phyloP scores from a whole-genome alignment of 2,113 vertebrate species.

The Pterocles orientalis region DNA sequence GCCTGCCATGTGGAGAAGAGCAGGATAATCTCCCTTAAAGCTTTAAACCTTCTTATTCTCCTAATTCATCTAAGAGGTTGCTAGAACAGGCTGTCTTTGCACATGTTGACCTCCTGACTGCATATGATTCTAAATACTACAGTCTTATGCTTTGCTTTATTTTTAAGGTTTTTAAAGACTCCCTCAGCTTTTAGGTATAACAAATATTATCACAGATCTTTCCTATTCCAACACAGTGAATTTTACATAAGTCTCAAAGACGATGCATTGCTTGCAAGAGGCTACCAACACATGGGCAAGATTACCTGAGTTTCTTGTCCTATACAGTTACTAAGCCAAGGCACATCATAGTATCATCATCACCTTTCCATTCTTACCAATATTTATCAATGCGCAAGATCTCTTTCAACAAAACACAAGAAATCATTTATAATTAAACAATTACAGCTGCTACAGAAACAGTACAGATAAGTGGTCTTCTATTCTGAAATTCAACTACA shows the following conservation, averaged over 20 bases:
- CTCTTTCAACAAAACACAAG: neutral
- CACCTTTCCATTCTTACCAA: neutral
- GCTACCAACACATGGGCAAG: neutral
- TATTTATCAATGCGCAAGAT: neutral
- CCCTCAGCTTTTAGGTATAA: neutral
- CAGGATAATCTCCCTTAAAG: constrained; percentile 63
- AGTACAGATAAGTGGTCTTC: neutral
- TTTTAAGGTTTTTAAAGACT: neutral
- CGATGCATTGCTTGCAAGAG: neutral
- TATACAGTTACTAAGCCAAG: neutral
- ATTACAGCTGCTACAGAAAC: neutral
- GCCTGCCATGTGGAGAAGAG: constrained; percentile 43
- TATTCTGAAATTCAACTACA: neutral
- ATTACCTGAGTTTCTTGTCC: neutral
- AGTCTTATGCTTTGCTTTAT: neutral
- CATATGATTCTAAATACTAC: neutral
- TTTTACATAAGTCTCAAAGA: neutral
- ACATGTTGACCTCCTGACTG: constrained; percentile 47
- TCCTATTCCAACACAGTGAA: neutral
- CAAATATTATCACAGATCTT: neutral
- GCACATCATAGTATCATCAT: neutral
- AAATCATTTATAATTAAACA: neutral
- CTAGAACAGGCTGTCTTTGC: constrained; percentile 63
- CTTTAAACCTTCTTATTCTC: constrained; percentile 71
- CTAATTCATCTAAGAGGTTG: constrained; percentile 72